Evolutionary conservation across 2,797 vertebrate genomes (phyloP).

Genomic region (Psittacula echo): DNA sequence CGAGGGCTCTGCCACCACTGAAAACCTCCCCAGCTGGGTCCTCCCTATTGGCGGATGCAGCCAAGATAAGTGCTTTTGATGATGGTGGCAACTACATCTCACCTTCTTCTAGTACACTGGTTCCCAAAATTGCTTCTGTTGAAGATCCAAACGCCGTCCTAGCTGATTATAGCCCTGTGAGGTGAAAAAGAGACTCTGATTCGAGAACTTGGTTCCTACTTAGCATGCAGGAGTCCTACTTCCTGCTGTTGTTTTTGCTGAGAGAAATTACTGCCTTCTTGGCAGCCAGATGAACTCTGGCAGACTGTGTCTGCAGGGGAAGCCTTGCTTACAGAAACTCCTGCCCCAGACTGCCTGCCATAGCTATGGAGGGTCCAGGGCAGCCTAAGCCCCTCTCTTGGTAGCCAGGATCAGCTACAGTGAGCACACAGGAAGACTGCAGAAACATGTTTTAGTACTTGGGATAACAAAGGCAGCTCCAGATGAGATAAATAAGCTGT

Average conservation of each 20-base stretch:
- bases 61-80: not conserved
- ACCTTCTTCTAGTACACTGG: not conserved
- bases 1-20: not conserved
- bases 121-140: not conserved
- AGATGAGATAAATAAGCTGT: constrained; percentile 13
- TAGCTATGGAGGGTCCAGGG: accelerated
- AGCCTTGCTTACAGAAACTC: not conserved
- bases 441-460: not conserved
- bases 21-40: not conserved
- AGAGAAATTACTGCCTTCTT: not conserved
- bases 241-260: not conserved
- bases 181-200: not conserved
- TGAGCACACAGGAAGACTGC: not conserved
- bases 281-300: not conserved
- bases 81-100: accelerated
- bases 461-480: not conserved
- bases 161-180: not conserved
- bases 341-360: not conserved
- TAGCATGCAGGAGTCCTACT: not conserved
- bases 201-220: not conserved
- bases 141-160: not conserved
- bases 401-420: not conserved
- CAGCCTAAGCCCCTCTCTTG: not conserved
- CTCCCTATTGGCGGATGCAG: accelerated
- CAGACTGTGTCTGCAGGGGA: not conserved